These are phyloP conservation scores for Chloropsis hardwickii DNA, from an alignment of 2,113 vertebrate species.

Conservation along the genomic window DNA sequence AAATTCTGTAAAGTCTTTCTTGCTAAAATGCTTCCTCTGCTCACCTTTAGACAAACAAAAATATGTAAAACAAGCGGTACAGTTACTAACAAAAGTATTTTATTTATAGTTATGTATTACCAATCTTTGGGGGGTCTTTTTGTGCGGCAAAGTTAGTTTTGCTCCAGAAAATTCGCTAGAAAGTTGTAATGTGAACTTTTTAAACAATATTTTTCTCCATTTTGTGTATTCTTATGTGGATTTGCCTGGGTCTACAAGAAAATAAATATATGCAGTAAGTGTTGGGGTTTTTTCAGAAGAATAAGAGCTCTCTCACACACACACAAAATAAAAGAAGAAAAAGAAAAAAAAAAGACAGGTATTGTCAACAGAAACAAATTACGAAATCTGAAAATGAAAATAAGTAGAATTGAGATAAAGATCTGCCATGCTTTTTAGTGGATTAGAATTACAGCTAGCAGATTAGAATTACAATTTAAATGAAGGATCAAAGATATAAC, in stretches of 20 bases:
- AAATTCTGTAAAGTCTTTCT: neutral
- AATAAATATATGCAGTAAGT: accelerated
- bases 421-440: neutral
- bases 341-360: neutral
- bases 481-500: neutral
- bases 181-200: neutral
- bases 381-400: neutral
- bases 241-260: neutral
- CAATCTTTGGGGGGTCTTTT: neutral
- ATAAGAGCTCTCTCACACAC: neutral
- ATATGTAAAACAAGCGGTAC: neutral
- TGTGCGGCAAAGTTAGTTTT: neutral
- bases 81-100: neutral
- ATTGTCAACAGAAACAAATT: neutral
- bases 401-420: neutral
- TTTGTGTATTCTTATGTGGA: neutral
- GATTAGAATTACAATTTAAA: neutral
- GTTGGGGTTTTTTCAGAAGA: neutral
- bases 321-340: neutral
- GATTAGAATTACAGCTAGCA: neutral
- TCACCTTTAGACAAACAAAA: neutral
- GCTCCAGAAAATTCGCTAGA: neutral
- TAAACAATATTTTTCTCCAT: neutral
- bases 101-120: neutral
- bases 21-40: neutral